Evolutionary conservation across 1,140 invertebrate genomes (phyloP), one percentile per base, ranked within the genome.

Genomic region (Bombus affinis): DNA sequence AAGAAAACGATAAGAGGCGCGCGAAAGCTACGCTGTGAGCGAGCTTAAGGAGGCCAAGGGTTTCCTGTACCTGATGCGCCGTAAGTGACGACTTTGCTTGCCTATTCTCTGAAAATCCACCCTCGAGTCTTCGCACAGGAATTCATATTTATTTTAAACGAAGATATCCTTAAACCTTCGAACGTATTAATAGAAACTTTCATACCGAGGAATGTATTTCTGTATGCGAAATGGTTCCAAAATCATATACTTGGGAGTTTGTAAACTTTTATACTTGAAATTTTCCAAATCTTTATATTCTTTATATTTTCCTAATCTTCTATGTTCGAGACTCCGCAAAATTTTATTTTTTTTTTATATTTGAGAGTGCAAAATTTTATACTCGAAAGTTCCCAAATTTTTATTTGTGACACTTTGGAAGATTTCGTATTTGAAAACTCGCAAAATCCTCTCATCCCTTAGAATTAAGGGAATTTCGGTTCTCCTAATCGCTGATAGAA

Each of bases 1-100:
- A 92, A 92, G 90, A 91, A 91, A 90, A 88, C 91, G 90, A 91
- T 92, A 92, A 92, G 91, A 92, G 91, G 89, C 81, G 81, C 84
- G 90, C 90, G 90, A 91, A 91, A 91, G 90, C 91, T 87, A 73
- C 80, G 89, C 88, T 88, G 87, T 75, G 85, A 83, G 88, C 79
- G 88, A 86, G 90, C 90, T 91, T 91, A 89, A 84, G 85, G 66
- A 66, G 75, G 79, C 88, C 79, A 85, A 88, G 86, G 83, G 86
- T 82, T 90, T 86, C 68, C 84, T 89, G 71, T 81, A 82, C 84
- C 88, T 72, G 83, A 72, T 81, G 84, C 81, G 75, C 83, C 76
- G 78, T 89, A 76, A 89, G 89, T 83, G 86, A 86, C 76, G 86
- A 86, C 81, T 70, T 75, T 66, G 75, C 68, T 76, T 65, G 62